These are phyloP conservation scores for Syrrhaptes paradoxus DNA, from an alignment of 2,113 vertebrate species.

Conservation along the genomic window DNA sequence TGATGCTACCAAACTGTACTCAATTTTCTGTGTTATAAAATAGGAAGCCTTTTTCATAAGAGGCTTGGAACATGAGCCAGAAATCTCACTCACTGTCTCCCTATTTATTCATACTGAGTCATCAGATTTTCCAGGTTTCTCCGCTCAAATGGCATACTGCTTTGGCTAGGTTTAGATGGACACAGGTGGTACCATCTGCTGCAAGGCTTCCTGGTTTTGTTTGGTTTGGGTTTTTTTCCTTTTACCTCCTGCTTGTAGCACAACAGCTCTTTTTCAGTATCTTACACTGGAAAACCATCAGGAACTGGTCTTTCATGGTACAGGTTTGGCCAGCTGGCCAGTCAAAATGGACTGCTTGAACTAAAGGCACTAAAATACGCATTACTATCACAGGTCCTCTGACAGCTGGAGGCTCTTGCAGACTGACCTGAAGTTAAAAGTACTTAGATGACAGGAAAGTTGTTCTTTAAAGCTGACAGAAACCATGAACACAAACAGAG, in stretches of 20 bases:
- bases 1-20: neutral
- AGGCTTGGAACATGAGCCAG: constrained; percentile 14
- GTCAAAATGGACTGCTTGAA: neutral
- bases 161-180: constrained; percentile 29
- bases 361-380: neutral
- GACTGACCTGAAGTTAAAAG: neutral
- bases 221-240: constrained; percentile 18
- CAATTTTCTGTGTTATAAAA: constrained; percentile 17
- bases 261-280: constrained; percentile 45
- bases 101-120: constrained; percentile 25
- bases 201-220: neutral
- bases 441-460: neutral
- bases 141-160: neutral
- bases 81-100: constrained; percentile 13
- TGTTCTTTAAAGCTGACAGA: neutral
- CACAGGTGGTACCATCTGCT: constrained; percentile 23
- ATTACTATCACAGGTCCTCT: neutral
- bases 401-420: neutral
- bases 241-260: neutral
- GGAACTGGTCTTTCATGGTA: neutral
- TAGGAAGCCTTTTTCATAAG: neutral
- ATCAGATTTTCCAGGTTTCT: constrained; percentile 46
- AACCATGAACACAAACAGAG: neutral
- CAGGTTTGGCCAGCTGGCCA: neutral
- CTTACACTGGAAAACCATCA: neutral